Evolutionary conservation across 2,113 vertebrate genomes (phyloP).

Genomic region (Corapipo altera): DNA sequence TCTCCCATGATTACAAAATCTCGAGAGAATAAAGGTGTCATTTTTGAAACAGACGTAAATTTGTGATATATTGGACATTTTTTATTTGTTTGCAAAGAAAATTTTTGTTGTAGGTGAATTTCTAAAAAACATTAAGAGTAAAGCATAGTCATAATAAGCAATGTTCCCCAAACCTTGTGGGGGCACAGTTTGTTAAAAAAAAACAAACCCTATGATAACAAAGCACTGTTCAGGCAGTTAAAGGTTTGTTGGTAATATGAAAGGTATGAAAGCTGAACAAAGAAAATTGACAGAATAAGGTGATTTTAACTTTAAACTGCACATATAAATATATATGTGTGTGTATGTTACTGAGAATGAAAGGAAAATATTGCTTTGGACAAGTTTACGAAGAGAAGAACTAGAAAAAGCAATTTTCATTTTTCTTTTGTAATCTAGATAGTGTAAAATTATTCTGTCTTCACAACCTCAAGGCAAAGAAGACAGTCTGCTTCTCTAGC

Average conservation of each 20-base stretch:
- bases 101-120: not conserved
- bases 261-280: slow-evolving; percentile 40
- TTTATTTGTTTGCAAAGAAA: not conserved
- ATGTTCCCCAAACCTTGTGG: not conserved
- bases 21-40: not conserved
- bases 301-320: not conserved
- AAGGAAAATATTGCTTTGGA: slow-evolving; percentile 44
- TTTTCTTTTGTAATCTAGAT: slow-evolving; percentile 62
- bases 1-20: not conserved
- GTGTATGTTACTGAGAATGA: not conserved
- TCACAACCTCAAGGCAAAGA: slow-evolving; percentile 64
- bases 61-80: not conserved
- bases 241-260: not conserved
- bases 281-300: slow-evolving; percentile 6
- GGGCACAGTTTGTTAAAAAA: not conserved
- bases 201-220: not conserved
- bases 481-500: slow-evolving; percentile 50
- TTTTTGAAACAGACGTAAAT: not conserved
- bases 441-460: slow-evolving; percentile 62
- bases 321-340: slow-evolving; percentile 1
- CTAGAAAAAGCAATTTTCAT: slow-evolving; percentile 44
- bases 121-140: not conserved
- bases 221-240: not conserved
- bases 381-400: slow-evolving; percentile 15
- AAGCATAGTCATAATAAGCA: not conserved